Conservation (phyloP, 2,113 vertebrate genomes). For the Apteryx owenii region DNA sequence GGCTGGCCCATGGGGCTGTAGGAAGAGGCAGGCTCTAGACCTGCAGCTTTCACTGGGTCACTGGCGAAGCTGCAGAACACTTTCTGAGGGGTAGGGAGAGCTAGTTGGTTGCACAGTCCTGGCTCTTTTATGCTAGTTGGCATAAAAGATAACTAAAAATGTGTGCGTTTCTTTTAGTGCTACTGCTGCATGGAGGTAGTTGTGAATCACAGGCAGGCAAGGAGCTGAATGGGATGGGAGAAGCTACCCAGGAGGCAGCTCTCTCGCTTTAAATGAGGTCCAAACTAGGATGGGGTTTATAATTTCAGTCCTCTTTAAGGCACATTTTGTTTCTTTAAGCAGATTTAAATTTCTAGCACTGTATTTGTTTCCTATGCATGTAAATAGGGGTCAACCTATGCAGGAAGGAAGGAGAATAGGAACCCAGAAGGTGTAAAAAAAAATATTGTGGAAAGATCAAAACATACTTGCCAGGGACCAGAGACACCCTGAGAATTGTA, state of each 20-base stretch:
- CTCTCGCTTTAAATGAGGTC: not conserved
- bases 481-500: fast-evolving
- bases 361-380: not conserved
- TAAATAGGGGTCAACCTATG: not conserved
- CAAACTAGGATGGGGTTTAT: not conserved
- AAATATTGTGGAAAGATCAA: not conserved
- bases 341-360: not conserved
- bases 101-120: not conserved
- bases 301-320: not conserved
- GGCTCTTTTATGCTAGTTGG: not conserved
- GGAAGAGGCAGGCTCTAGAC: not conserved
- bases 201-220: not conserved
- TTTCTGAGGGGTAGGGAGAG: not conserved
- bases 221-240: not conserved
- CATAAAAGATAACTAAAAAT: not conserved
- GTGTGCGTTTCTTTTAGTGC: not conserved
- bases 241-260: not conserved
- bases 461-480: not conserved
- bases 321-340: not conserved
- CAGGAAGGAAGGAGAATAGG: not conserved
- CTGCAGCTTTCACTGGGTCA: not conserved
- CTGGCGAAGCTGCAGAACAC: not conserved
- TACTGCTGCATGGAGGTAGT: not conserved
- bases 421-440: not conserved
- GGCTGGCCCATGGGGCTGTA: too few species aligned